A percentile compares a stretch with the other conserved stretches of the same genome.
These are phyloP conservation scores for Xestia sexstrigata DNA, from an alignment of 2,888 invertebrate species.

Conservation along the genomic window DNA sequence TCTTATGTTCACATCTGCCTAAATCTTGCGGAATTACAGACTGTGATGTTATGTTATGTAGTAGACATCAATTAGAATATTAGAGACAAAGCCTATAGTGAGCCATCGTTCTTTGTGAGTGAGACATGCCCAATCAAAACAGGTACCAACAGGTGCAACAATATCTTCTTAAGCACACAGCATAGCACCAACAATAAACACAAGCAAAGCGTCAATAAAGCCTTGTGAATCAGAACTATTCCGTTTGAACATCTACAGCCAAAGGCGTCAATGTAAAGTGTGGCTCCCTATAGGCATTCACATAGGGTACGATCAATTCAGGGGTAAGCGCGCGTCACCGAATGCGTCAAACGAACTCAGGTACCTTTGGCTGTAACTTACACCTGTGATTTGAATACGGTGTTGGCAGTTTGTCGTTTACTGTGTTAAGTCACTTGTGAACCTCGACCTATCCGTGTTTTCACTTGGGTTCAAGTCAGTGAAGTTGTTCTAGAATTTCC, in stretches of 20 bases:
- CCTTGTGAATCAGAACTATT: conserved; percentile 12
- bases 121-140: not conserved
- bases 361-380: conserved; percentile 14
- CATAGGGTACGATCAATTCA: conserved; percentile 23
- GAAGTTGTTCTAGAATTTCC: not conserved
- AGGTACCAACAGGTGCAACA: not conserved
- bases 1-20: too few relatives aligned
- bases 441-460: not conserved
- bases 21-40: too few relatives aligned
- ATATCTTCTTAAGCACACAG: not conserved
- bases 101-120: not conserved
- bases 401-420: conserved; percentile 10
- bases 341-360: conserved; percentile 35
- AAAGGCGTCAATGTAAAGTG: conserved; percentile 18
- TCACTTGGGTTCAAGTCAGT: not conserved
- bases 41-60: not conserved
- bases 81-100: not conserved
- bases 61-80: not conserved
- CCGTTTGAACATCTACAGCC: conserved; percentile 16
- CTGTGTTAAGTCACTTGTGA: not conserved
- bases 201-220: conserved; percentile 10
- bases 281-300: conserved; percentile 20
- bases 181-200: not conserved
- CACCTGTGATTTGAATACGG: conserved; percentile 35
- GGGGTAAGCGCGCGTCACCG: conserved; percentile 18